A percentile compares a stretch with the other conserved stretches of the same genome.
Conservation (phyloP, 2,113 vertebrate species). For the Gallinago media region DNA sequence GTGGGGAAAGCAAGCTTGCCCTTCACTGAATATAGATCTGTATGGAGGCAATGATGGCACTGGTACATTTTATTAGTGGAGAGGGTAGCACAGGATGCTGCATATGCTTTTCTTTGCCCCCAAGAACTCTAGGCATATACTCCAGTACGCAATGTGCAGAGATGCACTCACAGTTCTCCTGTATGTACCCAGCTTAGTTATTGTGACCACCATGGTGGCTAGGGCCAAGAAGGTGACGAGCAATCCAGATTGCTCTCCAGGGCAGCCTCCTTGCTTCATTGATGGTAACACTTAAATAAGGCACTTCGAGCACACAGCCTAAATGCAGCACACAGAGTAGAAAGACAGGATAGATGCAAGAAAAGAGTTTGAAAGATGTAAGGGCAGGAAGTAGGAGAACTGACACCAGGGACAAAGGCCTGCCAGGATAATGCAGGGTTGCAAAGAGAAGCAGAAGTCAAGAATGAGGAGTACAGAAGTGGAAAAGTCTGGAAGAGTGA, state of each 20-base stretch:
- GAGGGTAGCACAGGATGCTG: rapidly evolving
- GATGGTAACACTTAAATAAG: not conserved
- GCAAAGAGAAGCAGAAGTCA: not conserved
- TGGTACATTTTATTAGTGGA: not conserved
- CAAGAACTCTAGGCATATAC: not conserved
- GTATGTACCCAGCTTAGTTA: not conserved
- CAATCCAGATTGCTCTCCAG: not conserved
- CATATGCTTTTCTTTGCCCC: not conserved
- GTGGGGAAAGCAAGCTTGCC: not conserved
- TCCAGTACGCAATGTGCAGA: rapidly evolving
- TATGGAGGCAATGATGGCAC: not conserved
- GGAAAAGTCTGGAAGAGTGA: not conserved
- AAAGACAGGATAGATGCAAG: not conserved
- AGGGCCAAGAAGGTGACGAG: not conserved
- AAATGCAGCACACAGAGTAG: not conserved
- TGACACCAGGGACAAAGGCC: not conserved
- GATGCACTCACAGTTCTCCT: not conserved
- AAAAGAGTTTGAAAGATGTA: not conserved
- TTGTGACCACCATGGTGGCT: not conserved
- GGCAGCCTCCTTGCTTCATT: not conserved
- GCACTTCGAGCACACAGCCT: not conserved
- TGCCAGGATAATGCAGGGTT: not conserved
- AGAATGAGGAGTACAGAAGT: not conserved
- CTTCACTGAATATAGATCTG: not conserved
- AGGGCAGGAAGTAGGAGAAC: not conserved